phyloP scores from a whole-genome alignment of 2,797 vertebrate genomes.

The Peromyscus eremicus region DNA sequence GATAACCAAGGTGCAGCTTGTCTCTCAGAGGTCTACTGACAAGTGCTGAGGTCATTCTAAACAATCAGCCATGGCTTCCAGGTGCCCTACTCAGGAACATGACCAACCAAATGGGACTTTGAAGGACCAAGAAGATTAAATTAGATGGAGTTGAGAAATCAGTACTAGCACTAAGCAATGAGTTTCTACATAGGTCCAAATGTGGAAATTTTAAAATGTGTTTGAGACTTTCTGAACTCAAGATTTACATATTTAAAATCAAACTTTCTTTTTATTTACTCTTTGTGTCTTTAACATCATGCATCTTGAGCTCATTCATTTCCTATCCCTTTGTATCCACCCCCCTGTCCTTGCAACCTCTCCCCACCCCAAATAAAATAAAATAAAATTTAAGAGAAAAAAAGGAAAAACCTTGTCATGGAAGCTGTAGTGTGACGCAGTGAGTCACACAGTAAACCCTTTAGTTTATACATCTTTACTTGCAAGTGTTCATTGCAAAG shows the following conservation, averaged over 20 bases:
- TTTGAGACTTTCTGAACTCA: neutral
- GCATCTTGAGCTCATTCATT: neutral
- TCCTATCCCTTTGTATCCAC: neutral
- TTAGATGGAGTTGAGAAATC: neutral
- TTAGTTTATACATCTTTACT: neutral
- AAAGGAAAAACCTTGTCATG: neutral
- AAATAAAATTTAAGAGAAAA: neutral
- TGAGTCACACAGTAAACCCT: neutral
- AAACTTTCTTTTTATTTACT: neutral
- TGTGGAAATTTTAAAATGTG: neutral
- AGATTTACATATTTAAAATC: neutral
- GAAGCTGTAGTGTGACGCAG: neutral
- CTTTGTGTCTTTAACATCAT: neutral
- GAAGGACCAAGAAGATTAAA: neutral
- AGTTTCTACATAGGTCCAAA: neutral
- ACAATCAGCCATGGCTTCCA: neutral
- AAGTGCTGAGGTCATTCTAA: neutral
- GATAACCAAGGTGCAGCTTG: neutral
- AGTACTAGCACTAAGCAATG: neutral
- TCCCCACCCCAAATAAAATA: neutral
- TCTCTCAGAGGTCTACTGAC: neutral
- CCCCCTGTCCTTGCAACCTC: neutral
- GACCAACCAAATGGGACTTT: neutral
- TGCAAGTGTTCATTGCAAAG: neutral
- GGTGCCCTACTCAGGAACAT: neutral